These are phyloP conservation scores for Coregonus clupeaformis DNA, from an alignment of 2,113 vertebrate genomes.

Conservation along the genomic window DNA sequence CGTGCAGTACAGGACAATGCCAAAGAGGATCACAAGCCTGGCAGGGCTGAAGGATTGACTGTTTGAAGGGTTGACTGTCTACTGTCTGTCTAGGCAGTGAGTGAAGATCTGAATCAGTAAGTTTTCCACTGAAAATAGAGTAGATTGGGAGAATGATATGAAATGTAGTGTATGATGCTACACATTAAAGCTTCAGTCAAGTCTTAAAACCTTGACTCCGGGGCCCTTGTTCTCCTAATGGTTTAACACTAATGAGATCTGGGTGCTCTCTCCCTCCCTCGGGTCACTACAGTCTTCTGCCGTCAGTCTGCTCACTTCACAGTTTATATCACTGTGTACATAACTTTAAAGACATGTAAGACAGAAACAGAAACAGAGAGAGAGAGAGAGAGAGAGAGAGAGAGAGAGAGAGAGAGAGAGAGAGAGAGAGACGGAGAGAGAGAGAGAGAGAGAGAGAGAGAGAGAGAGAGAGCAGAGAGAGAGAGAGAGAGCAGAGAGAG, in stretches of 20 bases:
- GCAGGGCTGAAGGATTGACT: neutral
- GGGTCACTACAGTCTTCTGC: constrained; percentile 15
- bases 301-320: constrained; percentile 39
- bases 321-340: constrained; percentile 61
- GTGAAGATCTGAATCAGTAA: neutral
- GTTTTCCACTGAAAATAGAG: neutral
- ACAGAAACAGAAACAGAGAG: too few relatives aligned
- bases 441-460: too few relatives aligned
- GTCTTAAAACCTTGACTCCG: constrained; percentile 46
- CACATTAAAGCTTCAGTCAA: constrained; percentile 34
- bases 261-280: constrained; percentile 21
- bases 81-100: neutral
- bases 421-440: too few relatives aligned
- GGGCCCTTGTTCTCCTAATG: constrained; percentile 54
- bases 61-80: neutral
- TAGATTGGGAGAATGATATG: neutral
- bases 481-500: too few relatives aligned
- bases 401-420: too few relatives aligned
- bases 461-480: too few relatives aligned
- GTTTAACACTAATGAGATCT: constrained; percentile 68
- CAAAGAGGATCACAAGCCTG: neutral
- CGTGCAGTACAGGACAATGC: too few relatives aligned
- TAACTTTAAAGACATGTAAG: constrained; percentile 55
- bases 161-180: constrained; percentile 34
- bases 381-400: too few relatives aligned